A percentile compares a stretch with the other conserved stretches of the same genome.
Evolutionary conservation across 2,888 invertebrate species (phyloP).

Genomic region (Cephonodes hylas): DNA sequence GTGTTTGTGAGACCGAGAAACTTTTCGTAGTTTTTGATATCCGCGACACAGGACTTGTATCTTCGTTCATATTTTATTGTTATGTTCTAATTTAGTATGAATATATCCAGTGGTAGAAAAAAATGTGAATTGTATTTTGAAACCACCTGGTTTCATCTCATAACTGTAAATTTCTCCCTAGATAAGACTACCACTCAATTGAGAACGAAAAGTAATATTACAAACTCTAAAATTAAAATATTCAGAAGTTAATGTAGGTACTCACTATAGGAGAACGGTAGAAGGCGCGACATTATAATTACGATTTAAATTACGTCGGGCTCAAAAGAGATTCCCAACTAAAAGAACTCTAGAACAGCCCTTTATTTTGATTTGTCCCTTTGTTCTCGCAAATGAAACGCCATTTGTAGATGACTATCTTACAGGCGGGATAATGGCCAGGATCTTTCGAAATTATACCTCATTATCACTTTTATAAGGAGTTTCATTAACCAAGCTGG

Average conservation of each 20-base stretch:
- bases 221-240: conserved; percentile 5
- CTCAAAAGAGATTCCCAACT: conserved; percentile 45
- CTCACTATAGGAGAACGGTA: conserved; percentile 22
- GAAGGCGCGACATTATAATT: conserved; percentile 32
- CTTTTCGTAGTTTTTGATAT: too few species aligned
- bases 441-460: conserved; percentile 34
- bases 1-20: too few species aligned
- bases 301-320: conserved; percentile 44
- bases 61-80: too few species aligned
- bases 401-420: conserved; percentile 57
- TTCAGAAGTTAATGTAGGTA: conserved; percentile 5
- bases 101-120: too few species aligned
- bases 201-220: too few species aligned
- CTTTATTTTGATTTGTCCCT: conserved; percentile 63
- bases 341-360: conserved; percentile 52
- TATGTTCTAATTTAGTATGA: too few species aligned
- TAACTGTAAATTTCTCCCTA: too few species aligned
- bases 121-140: too few species aligned
- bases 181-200: too few species aligned
- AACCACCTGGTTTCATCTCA: too few species aligned
- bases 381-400: conserved; percentile 61
- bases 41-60: too few species aligned
- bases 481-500: conserved; percentile 18
- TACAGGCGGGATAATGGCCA: conserved; percentile 36
- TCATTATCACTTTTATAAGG: conserved; percentile 39